A percentile compares a stretch with the other conserved stretches of the same genome.
phyloP scores from a whole-genome alignment of 2,888 invertebrate species.

The Thymelicus lineola region DNA sequence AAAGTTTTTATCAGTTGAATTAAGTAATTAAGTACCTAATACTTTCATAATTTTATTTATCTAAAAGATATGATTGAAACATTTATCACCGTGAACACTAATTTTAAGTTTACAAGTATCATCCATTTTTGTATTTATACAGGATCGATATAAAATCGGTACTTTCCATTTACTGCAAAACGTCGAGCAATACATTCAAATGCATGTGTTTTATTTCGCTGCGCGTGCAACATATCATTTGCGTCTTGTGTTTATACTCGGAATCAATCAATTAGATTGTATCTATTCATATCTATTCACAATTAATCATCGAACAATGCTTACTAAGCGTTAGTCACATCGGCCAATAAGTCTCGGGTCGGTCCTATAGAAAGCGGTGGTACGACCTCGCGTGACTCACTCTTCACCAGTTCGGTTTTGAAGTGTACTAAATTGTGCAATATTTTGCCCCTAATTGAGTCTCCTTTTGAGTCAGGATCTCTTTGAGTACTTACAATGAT shows the following conservation, averaged over 20 bases:
- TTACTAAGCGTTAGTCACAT: conserved; percentile 23
- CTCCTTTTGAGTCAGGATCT: too few species aligned
- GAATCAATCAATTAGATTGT: conserved; percentile 1
- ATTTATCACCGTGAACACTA: too few species aligned
- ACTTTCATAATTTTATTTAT: too few species aligned
- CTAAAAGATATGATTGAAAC: too few species aligned
- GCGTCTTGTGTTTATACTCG: not conserved
- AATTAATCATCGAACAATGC: conserved; percentile 24
- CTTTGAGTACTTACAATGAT: too few species aligned
- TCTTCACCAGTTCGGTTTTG: not conserved
- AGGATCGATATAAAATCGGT: too few species aligned
- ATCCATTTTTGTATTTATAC: too few species aligned
- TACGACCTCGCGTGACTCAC: conserved; percentile 22
- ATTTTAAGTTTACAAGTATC: too few species aligned
- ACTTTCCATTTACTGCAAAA: too few species aligned
- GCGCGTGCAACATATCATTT: not conserved
- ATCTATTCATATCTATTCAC: conserved; percentile 13
- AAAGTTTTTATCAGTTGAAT: too few species aligned
- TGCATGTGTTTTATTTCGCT: not conserved
- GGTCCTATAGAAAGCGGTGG: conserved; percentile 25
- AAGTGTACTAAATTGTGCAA: not conserved
- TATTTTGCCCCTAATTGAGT: too few species aligned
- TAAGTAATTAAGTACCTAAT: too few species aligned
- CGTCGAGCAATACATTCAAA: not conserved
- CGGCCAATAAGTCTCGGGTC: conserved; percentile 18